phyloP scores from a whole-genome alignment of 2,113 vertebrate genomes.

The Psephotus haematonotus region DNA sequence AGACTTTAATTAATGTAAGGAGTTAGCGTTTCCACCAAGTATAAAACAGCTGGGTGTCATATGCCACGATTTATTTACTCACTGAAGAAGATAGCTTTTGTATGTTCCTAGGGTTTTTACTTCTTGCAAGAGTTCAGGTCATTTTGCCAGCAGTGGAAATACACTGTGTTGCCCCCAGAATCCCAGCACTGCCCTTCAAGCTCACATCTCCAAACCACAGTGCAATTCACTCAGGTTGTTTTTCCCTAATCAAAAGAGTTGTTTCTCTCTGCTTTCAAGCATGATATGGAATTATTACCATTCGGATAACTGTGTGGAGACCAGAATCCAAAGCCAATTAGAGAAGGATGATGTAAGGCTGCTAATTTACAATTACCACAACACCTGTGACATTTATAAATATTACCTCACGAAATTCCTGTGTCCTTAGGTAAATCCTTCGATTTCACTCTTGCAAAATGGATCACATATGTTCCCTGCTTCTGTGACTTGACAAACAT shows the following conservation, averaged over 20 bases:
- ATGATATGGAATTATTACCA: slow-evolving; percentile 22
- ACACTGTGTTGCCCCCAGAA: background rate
- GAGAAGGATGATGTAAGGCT: slow-evolving; percentile 7
- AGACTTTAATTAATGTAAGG: background rate
- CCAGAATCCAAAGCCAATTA: slow-evolving; percentile 51
- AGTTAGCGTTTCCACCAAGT: background rate
- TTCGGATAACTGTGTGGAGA: slow-evolving; percentile 1
- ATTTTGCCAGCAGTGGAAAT: background rate
- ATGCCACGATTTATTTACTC: background rate
- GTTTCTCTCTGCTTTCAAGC: slow-evolving; percentile 26
- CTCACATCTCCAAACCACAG: background rate
- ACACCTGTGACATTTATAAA: slow-evolving; percentile 55
- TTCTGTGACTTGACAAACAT: slow-evolving; percentile 9
- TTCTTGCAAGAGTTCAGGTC: background rate
- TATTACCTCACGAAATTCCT: slow-evolving; percentile 71
- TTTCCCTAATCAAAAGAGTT: background rate
- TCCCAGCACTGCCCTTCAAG: background rate
- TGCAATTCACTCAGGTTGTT: background rate
- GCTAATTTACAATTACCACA: slow-evolving; percentile 47
- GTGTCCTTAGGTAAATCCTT: slow-evolving; percentile 64
- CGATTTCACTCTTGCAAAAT: slow-evolving; percentile 60
- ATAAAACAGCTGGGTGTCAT: background rate
- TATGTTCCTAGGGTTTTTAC: background rate
- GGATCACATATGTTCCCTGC: slow-evolving; percentile 61
- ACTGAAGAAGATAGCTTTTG: background rate